phyloP scores from a whole-genome alignment of 2,888 invertebrate species.

The Microctonus hyperodae region DNA sequence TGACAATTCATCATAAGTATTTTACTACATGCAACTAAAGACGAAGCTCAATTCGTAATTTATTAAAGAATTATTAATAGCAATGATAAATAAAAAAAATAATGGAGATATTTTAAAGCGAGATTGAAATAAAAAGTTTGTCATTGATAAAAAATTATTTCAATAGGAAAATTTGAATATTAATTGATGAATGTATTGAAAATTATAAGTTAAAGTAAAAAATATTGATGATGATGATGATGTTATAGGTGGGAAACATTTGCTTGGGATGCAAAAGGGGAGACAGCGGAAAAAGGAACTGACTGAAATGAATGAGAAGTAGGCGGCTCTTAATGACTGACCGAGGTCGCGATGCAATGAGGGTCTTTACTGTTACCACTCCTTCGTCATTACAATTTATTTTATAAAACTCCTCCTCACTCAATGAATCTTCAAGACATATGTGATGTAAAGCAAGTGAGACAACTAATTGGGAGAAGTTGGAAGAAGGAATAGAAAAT shows the following conservation, averaged over 20 bases:
- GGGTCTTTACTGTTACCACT: conserved; percentile 36
- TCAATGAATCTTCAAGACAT: not conserved
- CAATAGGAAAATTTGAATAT: conserved; percentile 34
- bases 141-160: conserved; percentile 11
- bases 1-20: conserved; percentile 21
- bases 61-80: too few relatives aligned
- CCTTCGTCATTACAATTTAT: conserved; percentile 12
- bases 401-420: not conserved
- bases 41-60: too few relatives aligned
- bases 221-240: not conserved
- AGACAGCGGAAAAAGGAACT: conserved; percentile 14
- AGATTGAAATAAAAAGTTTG: conserved; percentile 10
- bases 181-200: conserved; percentile 25
- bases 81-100: conserved; percentile 4
- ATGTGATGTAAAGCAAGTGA: not conserved
- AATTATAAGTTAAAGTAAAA: not conserved
- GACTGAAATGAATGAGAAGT: conserved; percentile 34
- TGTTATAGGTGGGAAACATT: conserved; percentile 2
- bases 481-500: not conserved
- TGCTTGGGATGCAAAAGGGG: not conserved
- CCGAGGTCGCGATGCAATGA: conserved; percentile 58
- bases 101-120: not conserved
- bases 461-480: too few relatives aligned
- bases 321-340: conserved; percentile 52
- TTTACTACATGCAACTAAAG: conserved; percentile 11